Conservation (phyloP, 53 echinoderm and acorn worm species). For the Echinarachnius parma region DNA sequence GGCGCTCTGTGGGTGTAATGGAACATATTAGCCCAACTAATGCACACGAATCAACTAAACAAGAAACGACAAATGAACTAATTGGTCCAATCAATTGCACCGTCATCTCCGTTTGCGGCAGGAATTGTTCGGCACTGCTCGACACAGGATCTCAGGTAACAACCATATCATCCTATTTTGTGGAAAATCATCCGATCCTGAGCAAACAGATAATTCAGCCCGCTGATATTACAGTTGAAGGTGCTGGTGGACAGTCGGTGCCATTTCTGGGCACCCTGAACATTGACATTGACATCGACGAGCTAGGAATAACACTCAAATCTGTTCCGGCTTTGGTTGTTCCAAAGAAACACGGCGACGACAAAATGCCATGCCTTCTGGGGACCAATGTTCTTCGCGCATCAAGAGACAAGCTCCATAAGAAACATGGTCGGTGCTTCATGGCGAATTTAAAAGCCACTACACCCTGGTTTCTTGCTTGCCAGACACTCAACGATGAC, state of each 20-base stretch:
- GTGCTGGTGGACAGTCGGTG: constrained; percentile 40
- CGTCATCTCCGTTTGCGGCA: neutral
- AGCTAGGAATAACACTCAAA: neutral
- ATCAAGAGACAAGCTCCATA: constrained; percentile 16
- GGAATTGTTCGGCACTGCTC: constrained; percentile 1
- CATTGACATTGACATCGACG: constrained; percentile 8
- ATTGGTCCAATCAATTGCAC: constrained; percentile 15
- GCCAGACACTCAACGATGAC: constrained; percentile 27
- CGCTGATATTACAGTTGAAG: neutral
- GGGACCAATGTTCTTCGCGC: constrained; percentile 50
- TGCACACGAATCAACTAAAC: too few species aligned
- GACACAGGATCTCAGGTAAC: constrained; percentile 56
- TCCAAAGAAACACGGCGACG: neutral
- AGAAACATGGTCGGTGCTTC: constrained; percentile 23
- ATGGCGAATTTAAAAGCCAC: constrained; percentile 10
- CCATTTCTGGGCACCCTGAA: constrained; percentile 22
- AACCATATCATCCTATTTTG: constrained; percentile 18
- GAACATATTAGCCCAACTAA: too few species aligned
- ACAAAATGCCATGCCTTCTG: constrained; percentile 25
- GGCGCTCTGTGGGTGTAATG: too few species aligned
- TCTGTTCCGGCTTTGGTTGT: constrained; percentile 13
- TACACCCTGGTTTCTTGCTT: constrained; percentile 20
- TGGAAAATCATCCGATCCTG: too few species aligned
- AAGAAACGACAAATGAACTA: too few species aligned
- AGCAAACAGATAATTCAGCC: too few species aligned